These are phyloP conservation scores for Galbula dea DNA, from an alignment of 2,113 vertebrate genomes.

Conservation along the genomic window DNA sequence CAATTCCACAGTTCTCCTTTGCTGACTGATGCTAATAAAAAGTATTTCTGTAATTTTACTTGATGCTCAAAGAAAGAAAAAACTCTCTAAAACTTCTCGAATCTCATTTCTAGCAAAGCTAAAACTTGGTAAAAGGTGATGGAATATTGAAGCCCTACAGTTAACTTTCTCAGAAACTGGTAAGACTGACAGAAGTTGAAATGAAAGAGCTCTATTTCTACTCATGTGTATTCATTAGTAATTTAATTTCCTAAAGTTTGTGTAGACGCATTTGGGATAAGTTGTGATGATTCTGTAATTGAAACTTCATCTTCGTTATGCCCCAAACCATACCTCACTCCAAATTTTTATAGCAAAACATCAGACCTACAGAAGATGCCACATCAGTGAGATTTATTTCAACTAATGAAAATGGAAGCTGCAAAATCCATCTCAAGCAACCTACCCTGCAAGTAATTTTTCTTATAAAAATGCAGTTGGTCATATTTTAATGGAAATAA, in stretches of 20 bases:
- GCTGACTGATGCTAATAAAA: background rate
- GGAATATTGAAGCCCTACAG: background rate
- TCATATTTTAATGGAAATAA: background rate
- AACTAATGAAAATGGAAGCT: background rate
- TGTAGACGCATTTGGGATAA: background rate
- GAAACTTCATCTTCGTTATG: background rate
- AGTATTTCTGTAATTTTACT: background rate
- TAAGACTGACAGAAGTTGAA: background rate
- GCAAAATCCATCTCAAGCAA: background rate
- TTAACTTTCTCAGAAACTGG: background rate
- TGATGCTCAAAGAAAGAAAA: background rate
- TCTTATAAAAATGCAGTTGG: background rate
- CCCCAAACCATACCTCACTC: background rate
- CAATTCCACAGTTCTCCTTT: background rate
- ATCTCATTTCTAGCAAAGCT: background rate
- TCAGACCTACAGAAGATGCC: background rate
- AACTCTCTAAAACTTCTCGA: background rate
- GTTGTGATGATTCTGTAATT: background rate
- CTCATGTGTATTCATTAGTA: background rate
- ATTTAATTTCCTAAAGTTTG: background rate
- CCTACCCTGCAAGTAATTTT: background rate
- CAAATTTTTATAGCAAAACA: background rate
- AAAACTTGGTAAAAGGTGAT: background rate
- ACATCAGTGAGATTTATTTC: background rate
- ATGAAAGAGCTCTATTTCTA: background rate